phyloP scores from a whole-genome alignment of 2,797 vertebrate genomes.

The Sorex maritimensis region DNA sequence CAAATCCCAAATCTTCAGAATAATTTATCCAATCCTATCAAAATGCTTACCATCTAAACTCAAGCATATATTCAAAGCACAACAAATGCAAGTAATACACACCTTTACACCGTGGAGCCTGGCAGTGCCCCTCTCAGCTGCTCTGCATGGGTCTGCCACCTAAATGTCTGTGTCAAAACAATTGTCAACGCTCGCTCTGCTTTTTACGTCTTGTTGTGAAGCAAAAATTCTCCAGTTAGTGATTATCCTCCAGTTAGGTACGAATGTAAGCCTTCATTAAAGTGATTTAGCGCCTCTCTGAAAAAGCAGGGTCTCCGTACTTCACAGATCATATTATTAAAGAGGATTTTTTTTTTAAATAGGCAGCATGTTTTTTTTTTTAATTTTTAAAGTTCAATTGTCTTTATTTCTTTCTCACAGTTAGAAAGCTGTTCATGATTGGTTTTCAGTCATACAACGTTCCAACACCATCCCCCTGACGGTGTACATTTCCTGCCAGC shows the following conservation, averaged over 20 bases:
- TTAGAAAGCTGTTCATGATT: too few species aligned
- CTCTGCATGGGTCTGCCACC: neutral
- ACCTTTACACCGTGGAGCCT: neutral
- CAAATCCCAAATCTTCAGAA: neutral
- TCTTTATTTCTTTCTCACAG: too few species aligned
- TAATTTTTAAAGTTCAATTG: too few species aligned
- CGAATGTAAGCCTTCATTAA: neutral
- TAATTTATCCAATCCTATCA: neutral
- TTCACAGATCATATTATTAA: constrained; percentile 26
- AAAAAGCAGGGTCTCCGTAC: neutral
- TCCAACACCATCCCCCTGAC: too few species aligned
- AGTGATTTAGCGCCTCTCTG: neutral
- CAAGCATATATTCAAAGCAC: neutral
- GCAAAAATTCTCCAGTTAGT: neutral
- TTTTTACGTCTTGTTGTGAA: neutral
- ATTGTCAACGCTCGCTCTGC: neutral
- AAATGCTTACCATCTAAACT: neutral
- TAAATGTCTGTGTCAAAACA: neutral
- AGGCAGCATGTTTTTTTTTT: too few species aligned
- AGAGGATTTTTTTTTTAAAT: neutral
- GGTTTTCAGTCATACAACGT: too few species aligned
- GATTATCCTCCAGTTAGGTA: neutral
- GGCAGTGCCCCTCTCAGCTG: neutral
- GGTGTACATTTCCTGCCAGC: too few species aligned
- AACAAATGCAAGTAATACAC: too few species aligned